phyloP scores from a whole-genome alignment of 2,888 invertebrate genomes.

The Diaperis boleti region DNA sequence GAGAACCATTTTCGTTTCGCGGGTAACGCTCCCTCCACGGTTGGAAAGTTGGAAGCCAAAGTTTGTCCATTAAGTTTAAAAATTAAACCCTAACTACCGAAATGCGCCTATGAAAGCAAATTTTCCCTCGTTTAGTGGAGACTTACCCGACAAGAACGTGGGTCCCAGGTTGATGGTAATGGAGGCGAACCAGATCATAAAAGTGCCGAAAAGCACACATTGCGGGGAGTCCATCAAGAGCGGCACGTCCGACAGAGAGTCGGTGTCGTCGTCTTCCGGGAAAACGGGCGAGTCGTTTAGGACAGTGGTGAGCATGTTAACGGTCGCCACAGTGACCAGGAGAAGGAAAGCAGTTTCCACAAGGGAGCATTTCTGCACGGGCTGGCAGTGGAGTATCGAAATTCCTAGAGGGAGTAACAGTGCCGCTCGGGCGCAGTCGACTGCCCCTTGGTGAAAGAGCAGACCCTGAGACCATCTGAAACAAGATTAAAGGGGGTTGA shows the following conservation, averaged over 20 bases:
- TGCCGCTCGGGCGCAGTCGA: conserved; percentile 85
- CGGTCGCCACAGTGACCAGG: conserved; percentile 89
- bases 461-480: conserved; percentile 88
- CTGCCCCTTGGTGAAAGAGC: conserved; percentile 86
- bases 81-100: too few relatives aligned
- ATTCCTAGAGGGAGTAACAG: conserved; percentile 83
- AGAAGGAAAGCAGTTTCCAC: conserved; percentile 90
- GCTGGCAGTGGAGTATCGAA: conserved; percentile 84
- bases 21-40: too few relatives aligned
- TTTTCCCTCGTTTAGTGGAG: too few relatives aligned
- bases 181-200: conserved; percentile 95
- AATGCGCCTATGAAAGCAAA: too few relatives aligned
- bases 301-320: conserved; percentile 90
- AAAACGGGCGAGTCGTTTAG: conserved; percentile 88
- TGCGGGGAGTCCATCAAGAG: conserved; percentile 88
- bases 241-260: conserved; percentile 69
- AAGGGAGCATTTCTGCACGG: conserved; percentile 86
- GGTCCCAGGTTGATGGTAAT: conserved; percentile 92
- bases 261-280: conserved; percentile 82
- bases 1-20: too few relatives aligned
- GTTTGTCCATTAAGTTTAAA: too few relatives aligned
- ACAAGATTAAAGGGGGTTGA: too few relatives aligned
- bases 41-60: too few relatives aligned
- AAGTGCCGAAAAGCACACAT: conserved; percentile 91
- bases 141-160: conserved; percentile 84